A percentile compares a stretch with the other conserved stretches of the same genome.
Evolutionary conservation across 2,888 invertebrate species (phyloP).

Genomic region (Sphaerophoria rueppellii): DNA sequence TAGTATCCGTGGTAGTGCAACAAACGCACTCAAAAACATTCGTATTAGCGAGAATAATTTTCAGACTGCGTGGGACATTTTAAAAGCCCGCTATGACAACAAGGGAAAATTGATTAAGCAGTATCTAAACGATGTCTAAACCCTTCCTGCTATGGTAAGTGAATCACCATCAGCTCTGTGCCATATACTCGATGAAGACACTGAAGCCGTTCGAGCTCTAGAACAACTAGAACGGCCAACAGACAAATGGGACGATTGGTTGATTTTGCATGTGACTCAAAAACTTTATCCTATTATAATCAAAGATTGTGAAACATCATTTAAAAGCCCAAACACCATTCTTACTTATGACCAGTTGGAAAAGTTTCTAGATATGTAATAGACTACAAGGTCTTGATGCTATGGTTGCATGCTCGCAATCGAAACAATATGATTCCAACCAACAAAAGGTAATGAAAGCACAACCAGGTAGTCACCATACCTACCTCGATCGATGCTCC

Average conservation of each 20-base stretch:
- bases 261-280: slow-evolving; percentile 52
- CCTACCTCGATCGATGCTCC: slow-evolving; percentile 39
- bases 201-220: slow-evolving; percentile 50
- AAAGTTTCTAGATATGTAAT: slow-evolving; percentile 48
- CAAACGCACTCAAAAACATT: slow-evolving; percentile 46
- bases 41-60: slow-evolving; percentile 48
- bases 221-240: slow-evolving; percentile 50
- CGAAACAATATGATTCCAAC: background rate
- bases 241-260: slow-evolving; percentile 57
- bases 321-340: slow-evolving; percentile 36
- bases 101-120: slow-evolving; percentile 50
- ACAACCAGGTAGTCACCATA: slow-evolving; percentile 34
- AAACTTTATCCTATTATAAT: slow-evolving; percentile 51
- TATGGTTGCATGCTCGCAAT: slow-evolving; percentile 7
- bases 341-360: slow-evolving; percentile 29
- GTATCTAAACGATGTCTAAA: slow-evolving; percentile 47
- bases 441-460: slow-evolving; percentile 1
- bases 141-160: slow-evolving; percentile 27
- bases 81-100: slow-evolving; percentile 52
- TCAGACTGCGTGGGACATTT: slow-evolving; percentile 57
- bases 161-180: slow-evolving; percentile 26
- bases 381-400: slow-evolving; percentile 54
- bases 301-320: slow-evolving; percentile 60
- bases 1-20: slow-evolving; percentile 46
- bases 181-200: slow-evolving; percentile 43